Evolutionary conservation across 2,888 invertebrate species (phyloP).

Genomic region (Formica aserva): DNA sequence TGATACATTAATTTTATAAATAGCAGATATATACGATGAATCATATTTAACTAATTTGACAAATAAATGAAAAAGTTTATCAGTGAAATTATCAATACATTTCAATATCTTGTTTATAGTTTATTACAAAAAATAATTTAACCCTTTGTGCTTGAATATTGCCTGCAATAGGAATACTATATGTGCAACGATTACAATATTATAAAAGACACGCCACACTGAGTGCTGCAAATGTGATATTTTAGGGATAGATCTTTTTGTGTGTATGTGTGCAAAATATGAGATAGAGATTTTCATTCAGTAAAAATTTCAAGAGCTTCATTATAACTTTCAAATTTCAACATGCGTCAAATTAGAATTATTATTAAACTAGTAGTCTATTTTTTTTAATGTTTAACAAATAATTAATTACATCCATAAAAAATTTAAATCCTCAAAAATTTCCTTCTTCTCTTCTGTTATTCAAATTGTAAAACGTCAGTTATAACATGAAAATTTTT

Average conservation of each 20-base stretch:
- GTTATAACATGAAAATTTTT: neutral
- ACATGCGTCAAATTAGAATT: neutral
- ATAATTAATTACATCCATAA: neutral
- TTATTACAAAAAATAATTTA: constrained; percentile 22
- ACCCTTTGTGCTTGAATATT: constrained; percentile 47
- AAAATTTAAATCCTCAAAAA: neutral
- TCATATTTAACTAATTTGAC: neutral
- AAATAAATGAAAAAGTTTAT: constrained; percentile 23
- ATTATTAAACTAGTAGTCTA: neutral
- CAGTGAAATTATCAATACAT: constrained; percentile 1
- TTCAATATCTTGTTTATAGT: constrained; percentile 1
- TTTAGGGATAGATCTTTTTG: constrained; percentile 22
- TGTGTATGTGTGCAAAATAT: neutral
- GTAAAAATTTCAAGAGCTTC: neutral
- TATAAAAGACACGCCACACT: constrained; percentile 28
- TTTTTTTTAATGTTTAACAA: neutral
- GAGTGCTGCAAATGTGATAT: constrained; percentile 18
- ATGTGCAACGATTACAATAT: constrained; percentile 17
- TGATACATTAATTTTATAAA: neutral
- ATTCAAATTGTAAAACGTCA: neutral
- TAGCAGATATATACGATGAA: neutral
- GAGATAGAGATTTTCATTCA: constrained; percentile 4
- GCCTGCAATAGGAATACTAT: constrained; percentile 15
- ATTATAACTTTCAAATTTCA: neutral
- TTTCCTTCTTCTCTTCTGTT: neutral